Conservation (phyloP, 2,797 vertebrate genomes). For the Megalops cyprinoides region DNA sequence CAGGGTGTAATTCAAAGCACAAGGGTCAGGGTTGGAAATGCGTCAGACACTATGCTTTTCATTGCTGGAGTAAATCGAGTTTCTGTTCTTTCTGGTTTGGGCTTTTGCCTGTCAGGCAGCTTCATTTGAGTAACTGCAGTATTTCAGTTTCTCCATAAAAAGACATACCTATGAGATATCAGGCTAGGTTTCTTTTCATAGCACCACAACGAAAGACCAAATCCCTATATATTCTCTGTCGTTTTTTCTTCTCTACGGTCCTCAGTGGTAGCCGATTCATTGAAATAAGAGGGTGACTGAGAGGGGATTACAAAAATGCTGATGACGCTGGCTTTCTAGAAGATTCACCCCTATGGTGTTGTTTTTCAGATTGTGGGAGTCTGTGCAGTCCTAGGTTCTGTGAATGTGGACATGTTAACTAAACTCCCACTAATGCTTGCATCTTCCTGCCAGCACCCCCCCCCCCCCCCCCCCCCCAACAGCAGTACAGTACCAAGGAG, state of each 20-base stretch:
- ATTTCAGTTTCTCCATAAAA: background rate
- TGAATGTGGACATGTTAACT: background rate
- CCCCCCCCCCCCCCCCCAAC: too few relatives aligned
- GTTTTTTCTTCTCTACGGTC: background rate
- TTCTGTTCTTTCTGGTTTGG: background rate
- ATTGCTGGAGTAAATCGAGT: background rate
- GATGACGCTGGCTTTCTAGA: background rate
- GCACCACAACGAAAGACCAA: background rate
- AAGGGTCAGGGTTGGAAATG: background rate
- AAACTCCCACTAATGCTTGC: constrained; percentile 1
- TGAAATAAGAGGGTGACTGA: too few relatives aligned
- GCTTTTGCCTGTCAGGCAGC: background rate
- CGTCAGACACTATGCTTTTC: background rate
- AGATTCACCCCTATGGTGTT: background rate
- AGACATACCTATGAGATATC: background rate
- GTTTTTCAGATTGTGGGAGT: background rate
- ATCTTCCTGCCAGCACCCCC: background rate
- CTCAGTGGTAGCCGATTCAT: background rate
- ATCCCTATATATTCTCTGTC: background rate
- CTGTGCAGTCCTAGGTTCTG: background rate
- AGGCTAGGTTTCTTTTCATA: background rate
- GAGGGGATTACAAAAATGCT: background rate
- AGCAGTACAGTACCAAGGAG: constrained; percentile 1
- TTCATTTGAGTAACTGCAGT: too few relatives aligned
- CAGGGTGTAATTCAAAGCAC: background rate